Evolutionary conservation across 1,140 invertebrate species (phyloP), one percentile per base, ranked within the genome.

Genomic region (Microplitis mediator): DNA sequence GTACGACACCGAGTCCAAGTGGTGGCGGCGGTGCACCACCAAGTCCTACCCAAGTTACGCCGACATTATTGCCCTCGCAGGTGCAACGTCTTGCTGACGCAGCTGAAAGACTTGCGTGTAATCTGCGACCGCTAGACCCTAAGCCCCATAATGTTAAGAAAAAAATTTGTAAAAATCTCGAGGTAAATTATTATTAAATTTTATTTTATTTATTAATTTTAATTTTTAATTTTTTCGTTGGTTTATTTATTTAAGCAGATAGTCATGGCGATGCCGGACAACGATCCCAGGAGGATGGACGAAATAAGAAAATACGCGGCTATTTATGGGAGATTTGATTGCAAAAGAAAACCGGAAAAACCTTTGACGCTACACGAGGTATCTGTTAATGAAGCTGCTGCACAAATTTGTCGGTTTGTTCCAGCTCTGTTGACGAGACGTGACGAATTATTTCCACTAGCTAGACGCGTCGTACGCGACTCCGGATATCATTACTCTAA

Each of bases 271-370:
- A 96, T 98, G 93, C 89, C 93, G 5, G 95, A 96, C 78, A 92
- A 92, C 66, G 95, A 97, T 87, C 95, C 95, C 0, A 88, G 92
- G 13, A 87, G 95, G 75, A 95, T 98, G 93, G 95, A 98, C 67
- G 94, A 97, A 82, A 95, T 99, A 75, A 90, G 97, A 79, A 97
- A 97, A 84, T 99, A 96, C 85, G 95, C 97, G 13, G 96, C 97
- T 11, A 99, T 99, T 80, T 99, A 99, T 84, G 97, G 97, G 3
- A 89, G 95, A 72, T 98, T 98, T 84, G 97, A 99, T 84, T 98
- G 97, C 80, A 98, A 98, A 84, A 89, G 97, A 79, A 96, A 97
- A 80, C 95, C 96, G 1, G 95, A 98, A 85, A 98, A 98, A 85
- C 96, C 97, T 1, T 89, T 99, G 62, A 98, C 97, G 1, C 86